Base-by-base conservation (phyloP, 92 coral and sea anemone species). In the Hydrozoanthus gracilis region DNA sequence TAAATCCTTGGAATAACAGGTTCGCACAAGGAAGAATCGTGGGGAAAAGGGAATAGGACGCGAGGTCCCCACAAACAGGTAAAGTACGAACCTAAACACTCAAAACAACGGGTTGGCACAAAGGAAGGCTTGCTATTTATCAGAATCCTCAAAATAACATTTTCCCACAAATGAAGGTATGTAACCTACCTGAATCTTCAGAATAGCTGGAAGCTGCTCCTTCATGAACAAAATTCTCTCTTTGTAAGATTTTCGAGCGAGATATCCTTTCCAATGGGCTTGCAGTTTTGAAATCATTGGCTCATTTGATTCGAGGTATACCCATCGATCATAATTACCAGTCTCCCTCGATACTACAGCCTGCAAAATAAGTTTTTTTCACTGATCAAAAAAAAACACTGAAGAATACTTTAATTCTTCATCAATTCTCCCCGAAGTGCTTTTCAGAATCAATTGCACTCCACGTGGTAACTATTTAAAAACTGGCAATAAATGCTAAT, bases 181-280 rank as follows among this genome's bases (percentile, higher is more conserved):
- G 2, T 15, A 44, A 55, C 51, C 27, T 79, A 97, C 99, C 97
- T 97, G 99, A 77, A 97, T 97, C 84, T 83, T 95, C 79, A 97
- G 91, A 68, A 97, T 95, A 72, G 99, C 99, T 5, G 99, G 99
- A 70, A 97, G 95, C 60, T 97, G 98, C 87, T 93, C 98, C 52
- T 89, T 95, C 48, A 97, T 93, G 39, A 97, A 97, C 10, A 92
- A 83, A 78, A 73, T 72, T 75, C 99, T 91, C 68, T 93, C 92
- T 54, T 91, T 88, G 88, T 92, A 97, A 2, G 97, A 84, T 73
- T 93, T 97, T 77, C 98, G 89, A 3, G 97, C 93, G 67, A 95
- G 72, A 75, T 95, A 95, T 44, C 99, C 99, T 76, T 95, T 97
- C 98, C 98, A 97, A 82, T 95, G 87, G 44, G 99, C 56, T 79